These are phyloP conservation scores for Bufo gargarizans DNA, from an alignment of 2,113 vertebrate species.

Conservation along the genomic window DNA sequence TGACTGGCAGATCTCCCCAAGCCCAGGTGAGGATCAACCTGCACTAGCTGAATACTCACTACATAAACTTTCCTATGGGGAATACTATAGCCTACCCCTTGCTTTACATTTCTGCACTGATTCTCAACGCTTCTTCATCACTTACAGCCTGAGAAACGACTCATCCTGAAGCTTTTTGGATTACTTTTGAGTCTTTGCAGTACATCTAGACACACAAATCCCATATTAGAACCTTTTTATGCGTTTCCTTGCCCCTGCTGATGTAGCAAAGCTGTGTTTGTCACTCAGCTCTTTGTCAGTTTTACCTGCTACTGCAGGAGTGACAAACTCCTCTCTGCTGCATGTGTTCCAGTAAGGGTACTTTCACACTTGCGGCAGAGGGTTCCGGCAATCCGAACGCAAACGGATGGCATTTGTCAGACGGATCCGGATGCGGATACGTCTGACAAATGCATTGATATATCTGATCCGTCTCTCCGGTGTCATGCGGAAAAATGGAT, in stretches of 20 bases:
- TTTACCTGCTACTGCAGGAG: not conserved
- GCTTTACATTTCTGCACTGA: not conserved
- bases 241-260: not conserved
- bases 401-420: too few relatives aligned
- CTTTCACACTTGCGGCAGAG: not conserved
- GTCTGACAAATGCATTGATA: too few relatives aligned
- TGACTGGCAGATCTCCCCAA: constrained; percentile 12
- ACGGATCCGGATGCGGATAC: too few relatives aligned
- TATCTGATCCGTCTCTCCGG: too few relatives aligned
- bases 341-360: not conserved
- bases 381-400: too few relatives aligned
- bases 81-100: not conserved
- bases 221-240: constrained; percentile 9
- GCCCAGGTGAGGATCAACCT: constrained; percentile 47
- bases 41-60: not conserved
- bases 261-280: not conserved
- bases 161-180: constrained; percentile 24
- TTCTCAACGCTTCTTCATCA: not conserved
- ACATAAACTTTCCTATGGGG: not conserved
- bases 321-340: not conserved
- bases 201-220: constrained; percentile 7
- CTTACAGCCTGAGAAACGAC: not conserved
- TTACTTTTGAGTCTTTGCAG: not conserved
- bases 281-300: not conserved
- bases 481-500: too few relatives aligned